These are phyloP conservation scores for Noctua janthe DNA, from an alignment of 2,888 invertebrate species.

Conservation along the genomic window DNA sequence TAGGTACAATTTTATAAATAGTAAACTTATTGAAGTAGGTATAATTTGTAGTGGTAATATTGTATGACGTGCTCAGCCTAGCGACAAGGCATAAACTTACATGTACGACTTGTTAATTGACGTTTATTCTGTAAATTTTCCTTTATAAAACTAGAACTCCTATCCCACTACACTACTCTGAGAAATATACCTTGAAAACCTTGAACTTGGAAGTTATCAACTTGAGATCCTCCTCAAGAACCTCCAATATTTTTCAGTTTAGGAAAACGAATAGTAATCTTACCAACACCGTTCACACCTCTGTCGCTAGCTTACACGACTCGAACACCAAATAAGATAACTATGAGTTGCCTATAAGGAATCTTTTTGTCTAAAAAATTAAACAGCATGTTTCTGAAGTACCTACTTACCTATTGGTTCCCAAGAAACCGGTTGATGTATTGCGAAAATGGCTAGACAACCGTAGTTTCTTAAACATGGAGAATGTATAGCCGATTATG, in stretches of 20 bases:
- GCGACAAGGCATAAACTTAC: background rate
- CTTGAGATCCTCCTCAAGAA: background rate
- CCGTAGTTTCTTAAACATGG: constrained; percentile 10
- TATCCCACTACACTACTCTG: background rate
- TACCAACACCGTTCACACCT: background rate
- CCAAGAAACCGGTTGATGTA: background rate
- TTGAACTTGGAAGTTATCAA: too few species aligned
- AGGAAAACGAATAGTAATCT: background rate
- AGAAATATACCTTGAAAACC: too few species aligned
- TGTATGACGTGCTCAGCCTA: background rate
- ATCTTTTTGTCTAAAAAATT: background rate
- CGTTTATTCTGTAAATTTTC: background rate
- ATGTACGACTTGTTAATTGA: background rate
- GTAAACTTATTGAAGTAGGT: background rate
- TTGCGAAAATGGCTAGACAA: constrained; percentile 22
- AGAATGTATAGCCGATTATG: constrained; percentile 8
- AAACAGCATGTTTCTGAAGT: background rate
- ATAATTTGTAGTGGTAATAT: background rate
- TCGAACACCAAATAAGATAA: background rate
- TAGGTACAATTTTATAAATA: constrained; percentile 9
- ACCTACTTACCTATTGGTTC: background rate
- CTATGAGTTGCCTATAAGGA: background rate
- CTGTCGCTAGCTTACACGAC: too few species aligned
- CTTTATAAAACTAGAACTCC: background rate
- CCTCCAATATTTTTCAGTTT: background rate